Base-by-base conservation (phyloP, 2,113 vertebrate species). In the Pica pica region DNA sequence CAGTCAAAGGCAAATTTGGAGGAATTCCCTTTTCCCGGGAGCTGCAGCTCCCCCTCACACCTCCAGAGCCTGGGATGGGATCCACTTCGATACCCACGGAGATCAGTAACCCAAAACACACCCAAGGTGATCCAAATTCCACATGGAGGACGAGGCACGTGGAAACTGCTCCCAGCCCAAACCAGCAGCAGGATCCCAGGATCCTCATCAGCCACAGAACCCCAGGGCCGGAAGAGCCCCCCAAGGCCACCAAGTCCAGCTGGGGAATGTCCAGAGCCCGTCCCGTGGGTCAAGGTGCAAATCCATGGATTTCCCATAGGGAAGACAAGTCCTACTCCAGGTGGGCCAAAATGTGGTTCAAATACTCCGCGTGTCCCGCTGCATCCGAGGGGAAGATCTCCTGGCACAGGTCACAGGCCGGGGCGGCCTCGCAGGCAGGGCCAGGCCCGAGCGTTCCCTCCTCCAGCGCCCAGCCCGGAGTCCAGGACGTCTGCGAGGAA, bases 321-420 rank as follows among this genome's bases (percentile, higher is more conserved):
- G 16, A 67, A 11, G 37, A 21, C 1, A 3, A 42, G 13, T 27
- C 50, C 91, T 87, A 78, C 83, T 97, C 83, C 37, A 65, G 31
- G 11, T 98, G 99, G 19, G 98, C 97, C 77, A 95, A 73, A 24
- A 98, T 50, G 39, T 98, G 98, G 53, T 93, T 97, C 14, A 98
- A 52, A 87, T 97, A 97, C 20, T 98, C 98, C 15, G 90, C 94
- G 33, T 89, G 95, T 50, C 98, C 98, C 11, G 95, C 96, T 1
- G 97, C 68, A 2, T 95, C 96, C 41, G 84, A 96, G 1, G 98
- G 98, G 81, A 98, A 98, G 39, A 98, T 71, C 6, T 98, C 98
- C 44, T 96, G 97, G 95, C 98, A 99, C 85, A 98, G 98, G n/a
- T 98, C 98, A 24, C 98, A 98, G 55, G 98, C 84, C 3, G 97